These are phyloP conservation scores for Choristoneura rosaceana DNA, from an alignment of 2,888 invertebrate species.

Conservation along the genomic window DNA sequence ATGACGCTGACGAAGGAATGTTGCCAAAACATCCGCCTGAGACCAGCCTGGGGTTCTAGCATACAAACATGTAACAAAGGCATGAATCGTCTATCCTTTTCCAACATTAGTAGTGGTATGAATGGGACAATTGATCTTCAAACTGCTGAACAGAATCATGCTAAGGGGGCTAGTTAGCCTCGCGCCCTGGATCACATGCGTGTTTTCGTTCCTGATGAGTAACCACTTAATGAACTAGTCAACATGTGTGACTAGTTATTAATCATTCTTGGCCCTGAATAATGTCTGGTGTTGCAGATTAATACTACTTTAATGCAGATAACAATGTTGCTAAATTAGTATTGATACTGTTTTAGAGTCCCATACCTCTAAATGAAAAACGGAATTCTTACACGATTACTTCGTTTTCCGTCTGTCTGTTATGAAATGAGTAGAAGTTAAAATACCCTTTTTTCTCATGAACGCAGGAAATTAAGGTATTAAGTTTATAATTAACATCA, in stretches of 20 bases:
- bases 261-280: constrained; percentile 16
- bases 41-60: constrained; percentile 47
- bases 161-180: constrained; percentile 1
- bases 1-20: constrained; percentile 67
- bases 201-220: constrained; percentile 23
- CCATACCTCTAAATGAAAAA: no score
- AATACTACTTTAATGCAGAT: not conserved
- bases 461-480: no score
- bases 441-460: no score
- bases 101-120: not conserved
- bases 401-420: no score
- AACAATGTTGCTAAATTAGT: not conserved
- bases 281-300: not conserved
- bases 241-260: constrained; percentile 16
- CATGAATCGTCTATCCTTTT: not conserved
- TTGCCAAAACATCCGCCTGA: constrained; percentile 76
- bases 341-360: no score
- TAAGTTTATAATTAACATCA: no score
- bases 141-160: not conserved
- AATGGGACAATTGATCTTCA: not conserved
- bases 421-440: no score
- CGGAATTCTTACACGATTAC: no score
- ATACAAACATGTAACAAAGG: not conserved
- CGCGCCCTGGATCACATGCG: constrained; percentile 14
- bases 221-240: constrained; percentile 20